Base-by-base conservation (phyloP, 2,888 invertebrate genomes). In the Dexiosoma caninum region DNA sequence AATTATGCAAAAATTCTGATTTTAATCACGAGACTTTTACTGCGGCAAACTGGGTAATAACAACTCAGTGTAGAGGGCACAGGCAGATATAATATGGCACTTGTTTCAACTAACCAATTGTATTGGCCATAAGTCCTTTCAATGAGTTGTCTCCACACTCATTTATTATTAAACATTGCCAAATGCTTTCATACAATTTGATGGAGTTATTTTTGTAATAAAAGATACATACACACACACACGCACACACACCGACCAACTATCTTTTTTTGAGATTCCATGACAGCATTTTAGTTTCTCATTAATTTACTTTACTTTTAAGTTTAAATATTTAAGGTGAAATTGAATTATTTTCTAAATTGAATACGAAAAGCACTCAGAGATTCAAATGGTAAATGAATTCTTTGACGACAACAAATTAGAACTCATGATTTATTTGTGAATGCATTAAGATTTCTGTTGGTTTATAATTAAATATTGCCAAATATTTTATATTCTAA, bases 271-370 rank as follows among this genome's bases (percentile, higher is more conserved):
- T 46, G 21, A 46, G 8, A 46, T n/a, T n/a, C 19, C 9, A 46
- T 19, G 21, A 62, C 10, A 10, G 12, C 19, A 30, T 42, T 46
- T 46, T 35, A 35, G 21, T n/a, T n/a, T 49, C 23, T 49, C 7
- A 49, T 49, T 49, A 49, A 49, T 23, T 49, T 49, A 23, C 4
- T 23, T 23, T 23, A 1, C 6, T 49, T 1, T n/a, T 6, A 23
- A 60, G 23, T 14, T 62, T 30, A 30, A 12, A 19, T 64, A 32
- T 64, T 21, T 46, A 21, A 64, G 46, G 6, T 19, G 32, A 19
- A 62, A 19, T 46, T 49, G 21, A 35, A 64, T 46, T 35, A 35
- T n/a, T n/a, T n/a, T n/a, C 21, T 49, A 35, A 64, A 64, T 49
- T 49, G n/a, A 46, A 64, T 46, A 23, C 5, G 14, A 59, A 46